Evolutionary conservation across 2,113 vertebrate genomes (phyloP), one percentile per base, ranked within the genome.

Genomic region (Sinocyclocheilus rhinocerous): DNA sequence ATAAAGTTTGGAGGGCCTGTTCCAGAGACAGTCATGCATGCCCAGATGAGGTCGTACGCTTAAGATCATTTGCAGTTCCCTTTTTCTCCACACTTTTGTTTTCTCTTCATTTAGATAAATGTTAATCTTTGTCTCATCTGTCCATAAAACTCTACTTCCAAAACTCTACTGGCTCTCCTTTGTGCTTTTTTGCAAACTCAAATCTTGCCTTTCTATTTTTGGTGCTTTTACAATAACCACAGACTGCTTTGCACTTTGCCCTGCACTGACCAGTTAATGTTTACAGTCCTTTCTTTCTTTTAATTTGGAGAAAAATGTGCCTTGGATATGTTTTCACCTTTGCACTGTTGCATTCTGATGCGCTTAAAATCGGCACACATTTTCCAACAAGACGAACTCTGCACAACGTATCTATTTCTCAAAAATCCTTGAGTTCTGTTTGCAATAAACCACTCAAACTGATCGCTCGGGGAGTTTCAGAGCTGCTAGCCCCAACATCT

Each of bases 381-480:
- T 72, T 42, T 6, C 1, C 20, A 72, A 72, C 22, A 72, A 72
- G 18, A n/a, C 10, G 1, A 72, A 42, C 20, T 42, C 36, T 72
- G 18, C 72, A 15, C 42, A 50, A 50, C n/a, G 15, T 24, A 42
- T 76, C 39, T 9, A 42, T 81, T 65, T 26, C n/a, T 48, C n/a
- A 65, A 70, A 52, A 33, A 52, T 69, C 26, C 16, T 22, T 36
- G 24, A 13, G 26, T 52, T 26, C 80, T 77, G 48, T 55, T 55
- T 70, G 5, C 33, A 82, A 82, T 70, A 69, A 82, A 69, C 63
- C 29, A 1, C 48, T 67, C 61, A 81, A 52, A 63, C 6, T 4
- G 45, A 33, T 82, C 63, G 48, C 63, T 52, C 2, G 9, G 80
- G 61, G 63, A 69, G 26, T 52, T 82, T 82, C 80, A 77, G 7